A percentile compares a stretch with the other conserved stretches of the same genome.
phyloP scores from a whole-genome alignment of 2,113 vertebrate species.

The Galeopterus variegatus region DNA sequence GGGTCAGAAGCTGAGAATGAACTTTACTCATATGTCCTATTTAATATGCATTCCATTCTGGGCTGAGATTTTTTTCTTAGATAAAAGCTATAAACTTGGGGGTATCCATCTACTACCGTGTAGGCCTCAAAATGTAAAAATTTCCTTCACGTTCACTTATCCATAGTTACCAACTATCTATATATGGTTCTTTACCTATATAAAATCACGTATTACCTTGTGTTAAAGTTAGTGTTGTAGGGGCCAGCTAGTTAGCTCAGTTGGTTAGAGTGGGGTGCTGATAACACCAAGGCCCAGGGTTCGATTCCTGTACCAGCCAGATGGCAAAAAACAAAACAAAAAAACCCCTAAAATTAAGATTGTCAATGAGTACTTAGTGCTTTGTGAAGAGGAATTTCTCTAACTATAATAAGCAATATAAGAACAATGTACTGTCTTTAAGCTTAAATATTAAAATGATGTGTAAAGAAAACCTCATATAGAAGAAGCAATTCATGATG shows the following conservation, averaged over 20 bases:
- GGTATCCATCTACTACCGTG: background rate
- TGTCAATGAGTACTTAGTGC: conserved; percentile 4
- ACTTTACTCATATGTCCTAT: background rate
- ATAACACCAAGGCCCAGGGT: too few species aligned
- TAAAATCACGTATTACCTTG: background rate
- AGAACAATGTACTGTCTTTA: background rate
- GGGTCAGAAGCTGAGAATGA: background rate
- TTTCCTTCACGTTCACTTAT: background rate
- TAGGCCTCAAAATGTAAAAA: conserved; percentile 38
- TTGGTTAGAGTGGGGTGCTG: too few species aligned
- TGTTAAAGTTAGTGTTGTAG: background rate
- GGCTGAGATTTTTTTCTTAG: background rate
- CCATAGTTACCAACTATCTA: background rate
- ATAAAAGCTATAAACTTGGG: background rate
- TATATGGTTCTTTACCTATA: background rate
- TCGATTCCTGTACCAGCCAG: too few species aligned
- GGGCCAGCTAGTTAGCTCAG: too few species aligned
- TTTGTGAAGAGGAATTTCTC: conserved; percentile 40
- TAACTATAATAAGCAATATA: background rate
- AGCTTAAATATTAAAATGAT: conserved; percentile 10
- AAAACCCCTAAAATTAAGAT: background rate
- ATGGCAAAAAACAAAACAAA: too few species aligned
- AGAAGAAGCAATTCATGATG: background rate
- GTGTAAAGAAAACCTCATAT: background rate
- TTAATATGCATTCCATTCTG: background rate